Evolutionary conservation across 2,797 vertebrate species (phyloP).

Genomic region (Onychomys torridus): DNA sequence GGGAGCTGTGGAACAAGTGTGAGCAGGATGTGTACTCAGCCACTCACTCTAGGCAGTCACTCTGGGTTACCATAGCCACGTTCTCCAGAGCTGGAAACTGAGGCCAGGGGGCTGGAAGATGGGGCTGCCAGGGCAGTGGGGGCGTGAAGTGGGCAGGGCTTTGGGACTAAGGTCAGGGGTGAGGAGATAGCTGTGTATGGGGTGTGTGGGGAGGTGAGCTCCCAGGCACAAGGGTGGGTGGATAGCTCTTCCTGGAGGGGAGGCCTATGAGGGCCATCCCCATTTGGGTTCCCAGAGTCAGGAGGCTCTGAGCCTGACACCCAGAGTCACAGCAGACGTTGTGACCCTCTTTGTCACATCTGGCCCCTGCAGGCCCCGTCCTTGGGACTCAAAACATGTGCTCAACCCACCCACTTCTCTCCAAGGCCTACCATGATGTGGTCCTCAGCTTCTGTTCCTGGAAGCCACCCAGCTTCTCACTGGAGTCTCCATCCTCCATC

Average conservation of each 20-base stretch:
- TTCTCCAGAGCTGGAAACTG: not conserved
- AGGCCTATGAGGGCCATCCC: not conserved
- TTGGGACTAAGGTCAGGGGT: too few species aligned
- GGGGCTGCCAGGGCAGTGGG: not conserved
- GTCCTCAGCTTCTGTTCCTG: too few species aligned
- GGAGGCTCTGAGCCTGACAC: not conserved
- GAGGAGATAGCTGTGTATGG: not conserved
- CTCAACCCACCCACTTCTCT: not conserved
- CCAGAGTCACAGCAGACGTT: not conserved
- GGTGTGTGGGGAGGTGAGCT: not conserved
- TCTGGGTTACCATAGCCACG: too few species aligned
- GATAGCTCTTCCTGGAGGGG: not conserved
- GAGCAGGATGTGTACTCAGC: not conserved
- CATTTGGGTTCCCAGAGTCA: not conserved
- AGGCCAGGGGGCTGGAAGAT: conserved; percentile 14
- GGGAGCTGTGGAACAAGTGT: not conserved
- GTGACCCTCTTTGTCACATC: not conserved
- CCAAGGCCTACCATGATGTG: not conserved
- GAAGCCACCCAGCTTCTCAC: not conserved
- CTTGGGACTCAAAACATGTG: not conserved
- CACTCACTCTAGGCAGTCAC: not conserved
- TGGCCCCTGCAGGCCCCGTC: not conserved
- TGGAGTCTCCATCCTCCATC: not conserved
- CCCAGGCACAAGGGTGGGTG: accelerated
- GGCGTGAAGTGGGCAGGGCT: accelerated